Percentiles rank a stretch among this genome's conserved stretches.
Conservation (phyloP, 2,797 vertebrate species). For the Lycodopsis pacificus region DNA sequence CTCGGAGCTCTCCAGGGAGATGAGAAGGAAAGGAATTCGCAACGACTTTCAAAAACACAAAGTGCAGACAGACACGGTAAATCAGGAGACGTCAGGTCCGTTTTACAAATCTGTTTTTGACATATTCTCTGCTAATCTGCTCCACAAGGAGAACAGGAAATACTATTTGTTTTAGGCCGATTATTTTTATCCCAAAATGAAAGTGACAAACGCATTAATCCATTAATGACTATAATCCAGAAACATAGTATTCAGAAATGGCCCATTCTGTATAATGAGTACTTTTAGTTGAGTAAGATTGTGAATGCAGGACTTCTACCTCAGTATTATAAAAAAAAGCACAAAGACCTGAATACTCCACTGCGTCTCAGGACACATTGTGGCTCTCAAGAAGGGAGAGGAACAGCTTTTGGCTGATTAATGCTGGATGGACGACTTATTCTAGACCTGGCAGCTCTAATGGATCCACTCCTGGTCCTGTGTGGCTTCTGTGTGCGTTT, state of each 20-base stretch:
- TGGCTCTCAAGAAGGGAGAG: conserved; percentile 34
- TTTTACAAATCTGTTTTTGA: conserved; percentile 28
- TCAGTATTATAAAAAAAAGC: background rate
- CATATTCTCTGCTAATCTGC: conserved; percentile 10
- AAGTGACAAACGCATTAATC: background rate
- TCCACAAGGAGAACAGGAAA: background rate
- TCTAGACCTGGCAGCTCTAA: conserved; percentile 57
- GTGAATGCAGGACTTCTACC: background rate
- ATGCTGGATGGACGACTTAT: conserved; percentile 64
- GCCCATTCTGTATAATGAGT: background rate
- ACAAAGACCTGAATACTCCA: background rate
- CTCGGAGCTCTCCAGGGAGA: conserved; percentile 60
- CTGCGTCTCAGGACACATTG: conserved; percentile 6
- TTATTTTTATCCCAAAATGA: background rate
- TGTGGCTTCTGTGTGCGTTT: conserved; percentile 29
- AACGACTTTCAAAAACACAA: conserved; percentile 51
- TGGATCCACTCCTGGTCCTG: conserved; percentile 35
- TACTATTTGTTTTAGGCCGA: background rate
- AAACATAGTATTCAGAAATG: background rate
- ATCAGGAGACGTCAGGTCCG: conserved; percentile 44
- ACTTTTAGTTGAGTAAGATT: background rate
- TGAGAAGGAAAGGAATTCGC: conserved; percentile 53
- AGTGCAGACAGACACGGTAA: conserved; percentile 48
- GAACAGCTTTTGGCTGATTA: conserved; percentile 45
- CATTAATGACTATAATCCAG: background rate